These are phyloP conservation scores for Steatocranus sp. DNA, from an alignment of 2,797 vertebrate species.

Conservation along the genomic window DNA sequence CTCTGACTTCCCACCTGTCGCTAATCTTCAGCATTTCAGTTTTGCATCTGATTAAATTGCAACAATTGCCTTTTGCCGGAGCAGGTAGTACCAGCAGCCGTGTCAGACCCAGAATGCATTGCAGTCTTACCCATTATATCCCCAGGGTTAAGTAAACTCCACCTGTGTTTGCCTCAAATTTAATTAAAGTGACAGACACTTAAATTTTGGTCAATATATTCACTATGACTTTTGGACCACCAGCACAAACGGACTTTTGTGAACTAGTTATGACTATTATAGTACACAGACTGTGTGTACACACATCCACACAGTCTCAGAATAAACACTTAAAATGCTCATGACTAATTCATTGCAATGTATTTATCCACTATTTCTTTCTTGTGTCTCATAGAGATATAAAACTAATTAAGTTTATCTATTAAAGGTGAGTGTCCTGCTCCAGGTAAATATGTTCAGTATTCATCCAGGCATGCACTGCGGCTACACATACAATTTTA, in stretches of 20 bases:
- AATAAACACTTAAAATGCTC: background rate
- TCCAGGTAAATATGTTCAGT: background rate
- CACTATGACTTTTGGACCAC: background rate
- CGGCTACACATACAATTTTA: background rate
- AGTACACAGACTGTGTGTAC: background rate
- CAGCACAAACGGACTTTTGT: background rate
- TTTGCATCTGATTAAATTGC: background rate
- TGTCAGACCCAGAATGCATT: background rate
- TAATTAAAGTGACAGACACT: background rate
- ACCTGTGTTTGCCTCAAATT: background rate
- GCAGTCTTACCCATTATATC: background rate
- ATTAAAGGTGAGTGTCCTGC: background rate
- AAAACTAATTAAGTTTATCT: background rate
- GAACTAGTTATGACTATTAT: background rate
- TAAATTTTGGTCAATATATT: background rate
- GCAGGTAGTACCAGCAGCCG: background rate
- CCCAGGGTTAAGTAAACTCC: background rate
- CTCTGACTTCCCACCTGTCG: background rate
- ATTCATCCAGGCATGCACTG: background rate
- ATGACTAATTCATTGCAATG: background rate
- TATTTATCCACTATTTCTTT: background rate
- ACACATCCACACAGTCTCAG: background rate
- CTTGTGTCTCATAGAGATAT: background rate
- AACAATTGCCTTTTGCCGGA: background rate
- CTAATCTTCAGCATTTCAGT: background rate